phyloP scores from a whole-genome alignment of 2,888 invertebrate genomes.

The Omphaloscelis lunosa region DNA sequence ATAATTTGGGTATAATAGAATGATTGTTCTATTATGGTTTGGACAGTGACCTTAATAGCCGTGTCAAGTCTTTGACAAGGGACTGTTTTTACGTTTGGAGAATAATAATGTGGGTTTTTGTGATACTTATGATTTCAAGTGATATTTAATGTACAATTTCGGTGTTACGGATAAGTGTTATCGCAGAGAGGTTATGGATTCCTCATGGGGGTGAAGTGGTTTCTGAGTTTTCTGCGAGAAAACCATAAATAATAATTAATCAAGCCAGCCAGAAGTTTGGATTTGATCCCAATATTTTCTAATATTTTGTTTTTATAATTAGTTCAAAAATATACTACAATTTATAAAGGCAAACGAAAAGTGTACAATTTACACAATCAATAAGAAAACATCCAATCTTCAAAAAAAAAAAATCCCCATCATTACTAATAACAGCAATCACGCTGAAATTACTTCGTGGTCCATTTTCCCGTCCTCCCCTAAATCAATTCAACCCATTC shows the following conservation, averaged over 20 bases:
- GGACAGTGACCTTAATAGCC: slow-evolving; percentile 46
- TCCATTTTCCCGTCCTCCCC: slow-evolving; percentile 17
- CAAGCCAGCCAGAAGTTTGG: background rate
- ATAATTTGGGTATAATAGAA: slow-evolving; percentile 61
- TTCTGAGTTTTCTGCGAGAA: background rate
- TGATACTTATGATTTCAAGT: slow-evolving; percentile 25
- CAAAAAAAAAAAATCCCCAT: background rate
- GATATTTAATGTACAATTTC: slow-evolving; percentile 39
- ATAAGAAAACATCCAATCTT: background rate
- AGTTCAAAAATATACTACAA: background rate
- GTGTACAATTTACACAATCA: background rate
- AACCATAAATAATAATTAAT: no score
- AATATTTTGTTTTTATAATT: background rate
- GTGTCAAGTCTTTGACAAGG: slow-evolving; percentile 34
- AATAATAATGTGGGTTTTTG: slow-evolving; percentile 43
- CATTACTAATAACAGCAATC: slow-evolving; percentile 23
- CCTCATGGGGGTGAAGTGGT: background rate
- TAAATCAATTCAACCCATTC: slow-evolving; percentile 50
- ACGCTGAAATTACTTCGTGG: slow-evolving; percentile 21
- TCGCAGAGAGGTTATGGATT: no score
- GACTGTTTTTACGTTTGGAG: slow-evolving; percentile 43
- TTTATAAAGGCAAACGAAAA: background rate
- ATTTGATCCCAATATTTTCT: no score
- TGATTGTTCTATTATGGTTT: slow-evolving; percentile 60
- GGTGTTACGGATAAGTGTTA: background rate